Percentiles rank a stretch among this genome's conserved stretches.
These are phyloP conservation scores for Fulmarus glacialis DNA, from an alignment of 2,113 vertebrate species.

Conservation along the genomic window DNA sequence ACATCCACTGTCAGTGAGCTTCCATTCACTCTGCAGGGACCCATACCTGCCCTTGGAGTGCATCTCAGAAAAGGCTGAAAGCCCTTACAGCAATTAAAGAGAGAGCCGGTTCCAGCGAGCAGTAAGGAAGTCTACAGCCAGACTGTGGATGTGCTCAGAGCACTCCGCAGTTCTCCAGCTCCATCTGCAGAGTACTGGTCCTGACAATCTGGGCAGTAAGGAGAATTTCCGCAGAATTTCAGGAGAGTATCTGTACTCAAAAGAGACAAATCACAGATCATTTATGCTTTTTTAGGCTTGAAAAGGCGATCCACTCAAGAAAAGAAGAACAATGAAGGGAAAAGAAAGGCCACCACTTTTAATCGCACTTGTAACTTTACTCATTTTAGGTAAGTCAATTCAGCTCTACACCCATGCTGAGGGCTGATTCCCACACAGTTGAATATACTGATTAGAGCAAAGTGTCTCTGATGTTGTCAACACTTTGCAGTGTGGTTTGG, in stretches of 20 bases:
- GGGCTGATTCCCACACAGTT: not conserved
- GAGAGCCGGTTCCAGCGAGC: not conserved
- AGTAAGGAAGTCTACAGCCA: not conserved
- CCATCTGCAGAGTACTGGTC: not conserved
- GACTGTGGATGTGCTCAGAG: not conserved
- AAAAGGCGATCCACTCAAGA: not conserved
- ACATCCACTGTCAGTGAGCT: not conserved
- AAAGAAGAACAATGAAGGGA: not conserved
- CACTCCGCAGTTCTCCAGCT: not conserved
- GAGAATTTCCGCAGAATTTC: not conserved
- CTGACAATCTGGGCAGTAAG: not conserved
- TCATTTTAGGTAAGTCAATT: not conserved
- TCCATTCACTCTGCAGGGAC: not conserved
- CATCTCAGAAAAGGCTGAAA: not conserved
- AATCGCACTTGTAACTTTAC: not conserved
- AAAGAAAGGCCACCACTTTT: not conserved
- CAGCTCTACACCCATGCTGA: not conserved
- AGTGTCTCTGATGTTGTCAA: not conserved
- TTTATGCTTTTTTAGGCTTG: not conserved
- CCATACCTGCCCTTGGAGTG: not conserved
- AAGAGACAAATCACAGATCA: not conserved
- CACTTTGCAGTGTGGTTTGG: not conserved
- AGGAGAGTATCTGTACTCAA: not conserved
- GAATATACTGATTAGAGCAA: not conserved
- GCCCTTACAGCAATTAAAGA: not conserved